Conservation (phyloP, 2,888 invertebrate genomes). For the Linnaemya tessellans region DNA sequence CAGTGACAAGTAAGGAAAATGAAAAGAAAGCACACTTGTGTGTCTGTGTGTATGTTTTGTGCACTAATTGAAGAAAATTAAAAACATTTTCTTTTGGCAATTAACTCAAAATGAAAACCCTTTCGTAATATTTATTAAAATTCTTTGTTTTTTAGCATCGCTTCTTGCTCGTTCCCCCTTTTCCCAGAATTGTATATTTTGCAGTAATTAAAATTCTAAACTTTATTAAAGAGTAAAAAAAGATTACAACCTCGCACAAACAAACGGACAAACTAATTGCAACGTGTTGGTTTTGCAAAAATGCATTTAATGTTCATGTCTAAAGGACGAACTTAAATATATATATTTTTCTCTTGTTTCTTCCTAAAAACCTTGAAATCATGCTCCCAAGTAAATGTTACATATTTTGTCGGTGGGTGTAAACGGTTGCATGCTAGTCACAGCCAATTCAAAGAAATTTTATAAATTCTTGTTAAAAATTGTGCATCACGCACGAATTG, state of each 20-base stretch:
- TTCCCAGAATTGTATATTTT: slow-evolving; percentile 40
- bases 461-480: slow-evolving; percentile 60
- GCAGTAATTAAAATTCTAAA: slow-evolving; percentile 65
- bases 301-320: slow-evolving; percentile 52
- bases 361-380: slow-evolving; percentile 39
- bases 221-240: slow-evolving; percentile 36
- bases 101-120: slow-evolving; percentile 36
- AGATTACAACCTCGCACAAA: background rate
- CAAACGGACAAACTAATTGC: slow-evolving; percentile 62
- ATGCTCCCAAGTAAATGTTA: background rate
- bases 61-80: slow-evolving; percentile 56
- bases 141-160: slow-evolving; percentile 15
- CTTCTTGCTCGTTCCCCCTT: background rate
- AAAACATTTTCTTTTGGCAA: slow-evolving; percentile 35
- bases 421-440: slow-evolving; percentile 1
- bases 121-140: slow-evolving; percentile 60
- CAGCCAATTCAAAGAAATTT: slow-evolving; percentile 43
- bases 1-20: slow-evolving; percentile 35
- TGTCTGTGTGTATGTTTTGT: slow-evolving; percentile 21
- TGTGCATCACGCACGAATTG: slow-evolving; percentile 69
- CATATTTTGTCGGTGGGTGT: background rate
- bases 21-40: slow-evolving; percentile 5
- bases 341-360: background rate
- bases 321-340: slow-evolving; percentile 56
- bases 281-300: slow-evolving; percentile 65